Evolutionary conservation across 2,888 invertebrate genomes (phyloP), one percentile per base, ranked within the genome.

Genomic region (Tipula lateralis): DNA sequence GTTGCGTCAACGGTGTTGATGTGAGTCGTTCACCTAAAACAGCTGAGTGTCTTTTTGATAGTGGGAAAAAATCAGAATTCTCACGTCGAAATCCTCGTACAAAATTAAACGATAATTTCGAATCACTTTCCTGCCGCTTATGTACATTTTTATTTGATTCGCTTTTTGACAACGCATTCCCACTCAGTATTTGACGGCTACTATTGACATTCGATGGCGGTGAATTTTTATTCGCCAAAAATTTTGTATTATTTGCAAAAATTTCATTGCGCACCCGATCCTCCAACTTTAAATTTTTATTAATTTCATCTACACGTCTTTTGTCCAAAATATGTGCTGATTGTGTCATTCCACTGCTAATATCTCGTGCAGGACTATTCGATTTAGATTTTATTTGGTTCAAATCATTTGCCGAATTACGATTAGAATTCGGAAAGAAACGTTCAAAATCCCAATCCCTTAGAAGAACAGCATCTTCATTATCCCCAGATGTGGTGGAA

Each of bases 391-490:
- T 29, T n/a, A 16, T n/a, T 50, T 87, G 84, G 24, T 66, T 66
- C 19, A 66, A 24, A 66, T 66, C 66, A 89, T 90, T 86, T 86
- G 88, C 85, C 89, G 91, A 85, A 89, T 90, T 84, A 89, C 90
- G 87, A 89, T 89, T 85, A 85, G 86, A 84, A 85, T 85, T 90
- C 13, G 94, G 95, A 90, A 96, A 96, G 92, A 96, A 96, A 89
- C 94, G 93, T 87, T 95, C 95, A 90, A 96, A 94, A 91, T 96
- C 95, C 96, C 96, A 96, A 88, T 96, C 96, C 90, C 95, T 95
- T 87, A 96, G 92, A 86, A 96, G 92, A 84, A 94, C 94, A 86
- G 95, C 95, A 89, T 96, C 96, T 89, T 95, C 95, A 88, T 93
- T 91, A 88, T 94, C 94, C 84, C 93, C 92, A 87, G 87, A 87